Evolutionary conservation across 2,888 invertebrate species (phyloP), one percentile per base, ranked within the genome.

Genomic region (Sinelater perroti): DNA sequence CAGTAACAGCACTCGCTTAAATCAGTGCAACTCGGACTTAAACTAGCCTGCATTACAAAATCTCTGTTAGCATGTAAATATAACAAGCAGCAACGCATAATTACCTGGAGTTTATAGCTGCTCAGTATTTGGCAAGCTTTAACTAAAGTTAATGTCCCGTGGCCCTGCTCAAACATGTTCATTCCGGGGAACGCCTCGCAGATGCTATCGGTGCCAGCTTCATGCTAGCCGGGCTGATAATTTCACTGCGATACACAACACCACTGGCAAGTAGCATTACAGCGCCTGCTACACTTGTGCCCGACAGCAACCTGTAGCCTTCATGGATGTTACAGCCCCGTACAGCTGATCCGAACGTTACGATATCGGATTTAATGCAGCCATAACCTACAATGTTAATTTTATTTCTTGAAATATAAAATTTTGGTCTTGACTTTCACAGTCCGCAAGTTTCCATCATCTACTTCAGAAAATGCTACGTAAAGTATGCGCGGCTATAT

Each of bases 121-220:
- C 77, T 80, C 36, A 81, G 70, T 60, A 83, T 89, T 83, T 93
- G 89, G 78, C 90, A 94, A 30, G 97, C 96, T 72, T 89, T 89
- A 47, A 95, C 82, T 44, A 97, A 85, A 78, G 97, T 95, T 45
- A 97, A 80, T 77, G 94, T 94, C 40, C 97, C 97, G 73, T 95
- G 94, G 0, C 97, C 97, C 79, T 98, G 97, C 75, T 97, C 97
- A 77, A 97, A 97, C 93, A 97, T 97, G 75, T 95, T 95, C 30
- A 93, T 90, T 14, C 89, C 89, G 0, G 90, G 85, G 45, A 97
- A 81, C 95, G 83, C 24, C 90, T 81, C 0, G 97, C 95, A 0
- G 95, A 94, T 57, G 91, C 90, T 78, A 95, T 89, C n/a, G 97
- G 80, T 0, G 95, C 93, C 78, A 97, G 97, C 75, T 97, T 98